Conservation (phyloP, 2,797 vertebrate species). For the Phalloptychus januarius region DNA sequence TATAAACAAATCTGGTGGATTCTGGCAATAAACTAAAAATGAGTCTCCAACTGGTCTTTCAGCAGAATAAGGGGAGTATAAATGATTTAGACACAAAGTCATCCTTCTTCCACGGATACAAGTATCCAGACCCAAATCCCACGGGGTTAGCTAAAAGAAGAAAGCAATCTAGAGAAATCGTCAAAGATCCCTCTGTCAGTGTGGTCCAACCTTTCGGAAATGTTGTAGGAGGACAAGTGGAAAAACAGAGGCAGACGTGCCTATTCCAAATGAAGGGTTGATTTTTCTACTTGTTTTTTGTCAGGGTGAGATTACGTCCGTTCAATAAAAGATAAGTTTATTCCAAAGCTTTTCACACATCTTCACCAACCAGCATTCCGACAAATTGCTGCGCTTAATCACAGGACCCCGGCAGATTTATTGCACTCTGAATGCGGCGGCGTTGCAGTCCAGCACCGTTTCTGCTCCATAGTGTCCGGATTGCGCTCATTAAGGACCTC, state of each 20-base stretch:
- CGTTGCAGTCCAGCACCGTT: slow-evolving; percentile 23
- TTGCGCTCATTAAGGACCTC: slow-evolving; percentile 41
- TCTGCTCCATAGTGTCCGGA: slow-evolving; percentile 31
- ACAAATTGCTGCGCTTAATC: not conserved
- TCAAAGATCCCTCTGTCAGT: not conserved
- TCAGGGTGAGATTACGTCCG: not conserved
- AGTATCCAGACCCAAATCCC: not conserved
- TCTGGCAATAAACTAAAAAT: not conserved
- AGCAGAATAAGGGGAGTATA: not conserved
- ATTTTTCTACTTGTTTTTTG: not conserved
- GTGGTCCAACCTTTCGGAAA: no score
- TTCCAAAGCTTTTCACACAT: not conserved
- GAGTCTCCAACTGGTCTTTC: no score
- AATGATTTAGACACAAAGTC: not conserved
- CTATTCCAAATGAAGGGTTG: not conserved
- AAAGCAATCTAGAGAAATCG: not conserved
- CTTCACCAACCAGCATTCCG: not conserved
- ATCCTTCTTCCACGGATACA: not conserved
- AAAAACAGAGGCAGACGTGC: no score
- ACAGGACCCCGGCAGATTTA: slow-evolving; percentile 18
- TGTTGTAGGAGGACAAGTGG: no score
- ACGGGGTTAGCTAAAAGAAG: not conserved
- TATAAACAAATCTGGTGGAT: not conserved
- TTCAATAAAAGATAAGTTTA: not conserved
- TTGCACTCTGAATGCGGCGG: slow-evolving; percentile 17